Base-by-base conservation (phyloP, 1,140 invertebrate genomes). In the Metaphire vulgaris region DNA sequence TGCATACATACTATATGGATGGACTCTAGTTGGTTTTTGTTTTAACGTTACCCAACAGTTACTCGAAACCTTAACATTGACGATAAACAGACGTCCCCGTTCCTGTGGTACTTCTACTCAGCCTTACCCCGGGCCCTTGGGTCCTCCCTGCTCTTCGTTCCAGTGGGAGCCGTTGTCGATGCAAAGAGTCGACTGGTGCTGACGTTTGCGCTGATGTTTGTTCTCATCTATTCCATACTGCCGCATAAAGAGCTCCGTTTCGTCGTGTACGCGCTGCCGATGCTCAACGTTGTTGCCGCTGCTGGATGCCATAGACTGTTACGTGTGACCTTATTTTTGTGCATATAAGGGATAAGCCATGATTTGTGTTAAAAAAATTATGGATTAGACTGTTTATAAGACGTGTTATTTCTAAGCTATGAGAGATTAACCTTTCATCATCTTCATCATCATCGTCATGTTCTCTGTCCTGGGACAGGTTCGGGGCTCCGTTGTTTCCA, bases 161-260 rank as follows among this genome's bases (percentile, higher is more conserved):
- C 94, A 6, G 79, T 96, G 33, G 95, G 95, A 34, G 85, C 92
- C 30, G 89, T 89, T 74, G 86, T 92, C 76, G 93, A 96, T 81
- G 85, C 87, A 75, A 88, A 93, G 80, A 87, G 91, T 65, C 84
- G 91, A 70, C 88, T 88, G 65, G 82, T 97, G 64, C 86, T 92
- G 0, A 82, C 92, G 69, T 92, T 95, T 70, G 90, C 91, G 1
- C 73, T 97, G 1, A 83, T 89, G n/a, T 99, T 96, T 87, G 90
- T 99, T 32, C 77, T 92, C 21, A 81, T 97, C 1, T 99, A 95
- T 85, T 99, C 97, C 6, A 91, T 98, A 83, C 85, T 99, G 69
- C 97, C 97, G 0, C 98, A 99, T 83, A 99, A 99, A 85, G 98
- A 99, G 87, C 88, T 99, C 6, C 89, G 98, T 41, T 99, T 99